phyloP scores from a whole-genome alignment of 2,113 vertebrate genomes.

The Calcarius ornatus region DNA sequence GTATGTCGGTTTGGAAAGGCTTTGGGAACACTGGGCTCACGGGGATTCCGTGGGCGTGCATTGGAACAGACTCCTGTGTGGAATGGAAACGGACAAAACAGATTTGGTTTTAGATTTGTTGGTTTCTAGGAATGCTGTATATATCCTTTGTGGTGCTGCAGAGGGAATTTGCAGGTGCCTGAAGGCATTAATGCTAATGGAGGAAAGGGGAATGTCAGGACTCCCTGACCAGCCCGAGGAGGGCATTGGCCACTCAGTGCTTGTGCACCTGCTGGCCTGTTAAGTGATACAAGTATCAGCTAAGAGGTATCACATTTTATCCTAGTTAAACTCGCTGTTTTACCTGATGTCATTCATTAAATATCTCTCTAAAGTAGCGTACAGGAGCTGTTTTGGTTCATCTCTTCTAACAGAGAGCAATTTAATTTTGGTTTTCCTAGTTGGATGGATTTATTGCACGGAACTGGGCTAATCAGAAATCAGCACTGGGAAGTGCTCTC shows the following conservation, averaged over 20 bases:
- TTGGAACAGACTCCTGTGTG: rapidly evolving
- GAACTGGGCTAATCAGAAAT: slow-evolving; percentile 96
- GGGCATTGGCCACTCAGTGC: not conserved
- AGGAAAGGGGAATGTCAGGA: not conserved
- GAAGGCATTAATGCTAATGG: not conserved
- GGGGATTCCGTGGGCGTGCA: rapidly evolving
- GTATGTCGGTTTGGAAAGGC: slow-evolving; percentile 65
- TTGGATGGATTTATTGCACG: slow-evolving; percentile 96
- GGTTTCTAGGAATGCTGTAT: rapidly evolving
- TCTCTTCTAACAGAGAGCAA: not conserved
- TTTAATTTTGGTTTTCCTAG: slow-evolving; percentile 71
- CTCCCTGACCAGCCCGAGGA: not conserved
- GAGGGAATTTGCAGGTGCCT: not conserved
- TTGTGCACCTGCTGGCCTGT: too few species aligned
- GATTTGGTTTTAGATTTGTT: rapidly evolving
- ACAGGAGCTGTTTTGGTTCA: not conserved
- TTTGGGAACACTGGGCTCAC: rapidly evolving
- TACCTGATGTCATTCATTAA: not conserved
- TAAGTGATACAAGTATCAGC: too few species aligned
- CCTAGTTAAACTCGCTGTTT: not conserved
- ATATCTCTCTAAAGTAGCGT: rapidly evolving
- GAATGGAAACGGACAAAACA: not conserved
- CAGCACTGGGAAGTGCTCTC: slow-evolving; percentile 93
- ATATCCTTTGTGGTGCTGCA: rapidly evolving
- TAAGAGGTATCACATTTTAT: not conserved